Percentiles rank a stretch among this genome's conserved stretches.
Evolutionary conservation across 2,113 vertebrate species (phyloP).

Genomic region (Romanogobio albipinnatus): DNA sequence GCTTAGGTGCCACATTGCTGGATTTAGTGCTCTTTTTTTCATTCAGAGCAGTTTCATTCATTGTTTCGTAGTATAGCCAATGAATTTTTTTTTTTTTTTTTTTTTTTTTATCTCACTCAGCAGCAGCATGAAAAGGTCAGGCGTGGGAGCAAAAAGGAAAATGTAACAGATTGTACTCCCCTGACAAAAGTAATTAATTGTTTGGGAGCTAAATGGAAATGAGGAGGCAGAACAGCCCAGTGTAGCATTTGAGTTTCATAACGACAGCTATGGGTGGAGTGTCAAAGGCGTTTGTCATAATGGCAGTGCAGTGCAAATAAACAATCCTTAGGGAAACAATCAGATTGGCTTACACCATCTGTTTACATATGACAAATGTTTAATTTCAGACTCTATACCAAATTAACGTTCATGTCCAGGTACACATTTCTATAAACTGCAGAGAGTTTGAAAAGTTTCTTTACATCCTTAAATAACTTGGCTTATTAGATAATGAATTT

Average conservation of each 20-base stretch:
- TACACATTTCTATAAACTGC: background rate
- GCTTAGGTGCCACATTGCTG: slow-evolving; percentile 22
- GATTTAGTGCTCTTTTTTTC: slow-evolving; percentile 33
- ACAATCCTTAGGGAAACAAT: slow-evolving; percentile 38
- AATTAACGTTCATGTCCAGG: background rate
- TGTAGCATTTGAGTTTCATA: background rate
- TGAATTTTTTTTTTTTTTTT: background rate
- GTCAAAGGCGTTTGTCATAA: slow-evolving; percentile 42
- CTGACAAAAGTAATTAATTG: slow-evolving; percentile 49
- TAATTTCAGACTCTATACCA: background rate
- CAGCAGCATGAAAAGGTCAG: slow-evolving; percentile 47
- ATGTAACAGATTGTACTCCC: slow-evolving; percentile 29
- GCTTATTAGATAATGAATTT: background rate
- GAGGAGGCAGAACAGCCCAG: background rate
- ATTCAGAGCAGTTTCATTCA: slow-evolving; percentile 11
- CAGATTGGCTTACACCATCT: slow-evolving; percentile 34
- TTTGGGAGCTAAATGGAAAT: slow-evolving; percentile 37
- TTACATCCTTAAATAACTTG: background rate
- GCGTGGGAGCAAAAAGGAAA: slow-evolving; percentile 20
- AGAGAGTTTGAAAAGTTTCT: background rate
- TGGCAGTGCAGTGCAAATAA: slow-evolving; percentile 39
- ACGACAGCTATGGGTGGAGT: slow-evolving; percentile 20
- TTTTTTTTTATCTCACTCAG: background rate
- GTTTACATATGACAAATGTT: slow-evolving; percentile 40
- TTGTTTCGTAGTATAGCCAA: slow-evolving; percentile 18